Conservation (phyloP, 2,888 invertebrate genomes). For the Troides aeacus region DNA sequence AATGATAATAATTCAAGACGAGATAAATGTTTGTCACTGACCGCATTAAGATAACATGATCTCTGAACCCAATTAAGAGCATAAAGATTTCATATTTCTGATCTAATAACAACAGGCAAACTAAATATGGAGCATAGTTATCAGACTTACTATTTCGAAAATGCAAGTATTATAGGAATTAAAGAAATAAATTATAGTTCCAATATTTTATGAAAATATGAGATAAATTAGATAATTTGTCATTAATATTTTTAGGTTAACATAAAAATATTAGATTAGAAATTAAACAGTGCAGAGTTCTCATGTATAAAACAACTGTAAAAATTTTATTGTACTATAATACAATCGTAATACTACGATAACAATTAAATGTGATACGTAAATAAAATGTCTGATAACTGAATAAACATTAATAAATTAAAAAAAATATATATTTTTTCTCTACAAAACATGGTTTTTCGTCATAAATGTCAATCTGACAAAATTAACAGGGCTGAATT, state of each 20-base stretch:
- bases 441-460: neutral
- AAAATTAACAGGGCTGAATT: too few relatives aligned
- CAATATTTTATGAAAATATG: neutral
- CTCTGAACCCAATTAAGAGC: conserved; percentile 17
- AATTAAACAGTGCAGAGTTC: neutral
- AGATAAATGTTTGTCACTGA: conserved; percentile 24
- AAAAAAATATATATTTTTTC: too few relatives aligned
- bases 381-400: too few relatives aligned
- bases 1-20: conserved; percentile 12
- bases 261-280: conserved; percentile 4
- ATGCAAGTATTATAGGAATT: neutral
- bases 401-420: too few relatives aligned
- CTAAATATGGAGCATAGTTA: neutral
- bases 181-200: neutral
- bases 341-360: neutral
- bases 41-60: conserved; percentile 22
- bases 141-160: neutral
- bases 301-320: conserved; percentile 30
- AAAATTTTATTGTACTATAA: neutral
- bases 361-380: neutral
- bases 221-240: neutral
- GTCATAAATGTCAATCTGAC: neutral
- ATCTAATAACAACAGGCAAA: conserved; percentile 3
- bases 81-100: conserved; percentile 11
- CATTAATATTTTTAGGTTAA: conserved; percentile 13